phyloP scores from a whole-genome alignment of 2,888 invertebrate genomes.

The Hartigia nigra region DNA sequence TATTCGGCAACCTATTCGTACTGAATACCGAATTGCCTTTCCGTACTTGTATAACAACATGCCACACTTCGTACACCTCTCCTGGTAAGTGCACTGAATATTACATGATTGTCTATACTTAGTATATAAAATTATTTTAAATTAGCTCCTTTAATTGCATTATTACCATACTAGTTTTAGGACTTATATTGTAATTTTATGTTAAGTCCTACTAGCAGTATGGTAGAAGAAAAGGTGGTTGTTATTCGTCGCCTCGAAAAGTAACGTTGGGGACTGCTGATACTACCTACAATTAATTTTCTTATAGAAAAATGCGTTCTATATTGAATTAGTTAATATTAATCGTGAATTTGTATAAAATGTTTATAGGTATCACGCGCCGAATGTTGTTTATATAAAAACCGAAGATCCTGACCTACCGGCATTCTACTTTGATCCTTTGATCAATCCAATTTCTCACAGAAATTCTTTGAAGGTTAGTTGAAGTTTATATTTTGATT shows the following conservation, averaged over 20 bases:
- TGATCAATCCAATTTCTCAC: slow-evolving; percentile 99
- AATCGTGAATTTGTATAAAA: slow-evolving; percentile 8
- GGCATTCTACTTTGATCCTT: slow-evolving; percentile 99
- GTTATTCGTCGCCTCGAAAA: slow-evolving; percentile 69
- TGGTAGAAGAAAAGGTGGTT: slow-evolving; percentile 69
- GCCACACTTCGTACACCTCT: slow-evolving; percentile 97
- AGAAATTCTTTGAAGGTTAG: slow-evolving; percentile 84
- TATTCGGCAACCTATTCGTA: slow-evolving; percentile 97
- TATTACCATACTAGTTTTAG: slow-evolving; percentile 64
- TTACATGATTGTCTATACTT: not conserved
- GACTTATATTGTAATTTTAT: slow-evolving; percentile 44
- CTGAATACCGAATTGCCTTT: slow-evolving; percentile 99
- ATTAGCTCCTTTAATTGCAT: slow-evolving; percentile 10
- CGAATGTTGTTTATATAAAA: slow-evolving; percentile 99
- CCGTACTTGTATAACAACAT: slow-evolving; percentile 99
- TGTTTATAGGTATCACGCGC: slow-evolving; percentile 92
- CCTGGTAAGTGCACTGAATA: slow-evolving; percentile 80
- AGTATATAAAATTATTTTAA: slow-evolving; percentile 1
- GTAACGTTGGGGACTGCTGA: slow-evolving; percentile 69
- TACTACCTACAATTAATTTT: slow-evolving; percentile 59
- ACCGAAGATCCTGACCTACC: slow-evolving; percentile 99
- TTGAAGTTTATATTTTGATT: not conserved
- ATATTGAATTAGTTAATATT: slow-evolving; percentile 14
- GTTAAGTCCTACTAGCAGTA: slow-evolving; percentile 70
- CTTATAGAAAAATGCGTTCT: not conserved